A percentile compares a stretch with the other conserved stretches of the same genome.
Evolutionary conservation across 64 coral and sea anemone species (phyloP).

Genomic region (Anthopleura sola): DNA sequence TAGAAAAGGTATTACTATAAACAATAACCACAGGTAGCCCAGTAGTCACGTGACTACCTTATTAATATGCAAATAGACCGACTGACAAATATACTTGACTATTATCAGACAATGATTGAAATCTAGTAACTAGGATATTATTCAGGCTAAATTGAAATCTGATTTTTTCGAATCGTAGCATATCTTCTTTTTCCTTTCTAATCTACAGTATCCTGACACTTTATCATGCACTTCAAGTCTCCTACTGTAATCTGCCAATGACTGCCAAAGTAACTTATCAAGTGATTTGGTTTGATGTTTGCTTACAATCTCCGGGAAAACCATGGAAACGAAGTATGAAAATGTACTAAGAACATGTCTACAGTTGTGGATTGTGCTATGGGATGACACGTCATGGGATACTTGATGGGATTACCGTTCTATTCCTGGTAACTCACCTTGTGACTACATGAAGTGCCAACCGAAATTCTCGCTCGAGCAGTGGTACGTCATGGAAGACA

Average conservation of each 20-base stretch:
- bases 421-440: constrained; percentile 1
- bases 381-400: background rate
- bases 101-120: no score
- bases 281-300: background rate
- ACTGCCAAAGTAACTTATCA: background rate
- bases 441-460: background rate
- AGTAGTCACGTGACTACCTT: no score
- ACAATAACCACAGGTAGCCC: no score
- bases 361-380: background rate
- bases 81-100: no score
- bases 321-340: background rate
- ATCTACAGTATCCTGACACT: background rate
- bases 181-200: background rate
- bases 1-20: no score
- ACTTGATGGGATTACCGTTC: background rate
- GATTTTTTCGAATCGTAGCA: background rate
- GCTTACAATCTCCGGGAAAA: background rate
- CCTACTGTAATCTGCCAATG: background rate
- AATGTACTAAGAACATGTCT: background rate
- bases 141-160: no score
- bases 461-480: background rate
- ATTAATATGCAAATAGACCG: no score
- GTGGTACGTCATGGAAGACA: background rate
- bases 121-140: no score
- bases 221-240: background rate